Percentiles rank a stretch among this genome's conserved stretches.
Evolutionary conservation across 2,113 vertebrate species (phyloP).

Genomic region (Epinephelus fuscoguttatus): DNA sequence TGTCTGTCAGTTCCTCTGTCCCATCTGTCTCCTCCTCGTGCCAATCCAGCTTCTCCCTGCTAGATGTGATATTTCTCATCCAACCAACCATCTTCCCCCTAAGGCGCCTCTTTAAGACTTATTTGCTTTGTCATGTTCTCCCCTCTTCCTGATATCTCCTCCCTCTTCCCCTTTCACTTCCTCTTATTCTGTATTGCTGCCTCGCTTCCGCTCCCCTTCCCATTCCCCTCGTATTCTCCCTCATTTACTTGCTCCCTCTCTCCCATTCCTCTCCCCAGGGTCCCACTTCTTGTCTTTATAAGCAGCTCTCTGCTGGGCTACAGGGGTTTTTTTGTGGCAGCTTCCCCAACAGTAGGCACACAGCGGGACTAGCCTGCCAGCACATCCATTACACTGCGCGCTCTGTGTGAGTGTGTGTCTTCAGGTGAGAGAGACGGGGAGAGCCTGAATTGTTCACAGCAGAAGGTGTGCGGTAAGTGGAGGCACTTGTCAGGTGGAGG

Average conservation of each 20-base stretch:
- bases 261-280: background rate
- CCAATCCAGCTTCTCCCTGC: conserved; percentile 34
- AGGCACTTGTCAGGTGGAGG: conserved; percentile 32
- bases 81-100: conserved; percentile 19
- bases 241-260: background rate
- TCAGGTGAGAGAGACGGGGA: background rate
- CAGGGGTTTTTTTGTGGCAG: conserved; percentile 14
- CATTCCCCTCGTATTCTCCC: conserved; percentile 1
- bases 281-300: conserved; percentile 25
- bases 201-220: background rate
- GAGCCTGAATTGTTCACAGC: conserved; percentile 13
- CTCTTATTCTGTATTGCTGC: background rate
- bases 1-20: conserved; percentile 39
- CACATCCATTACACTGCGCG: conserved; percentile 52
- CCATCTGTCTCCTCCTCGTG: conserved; percentile 59
- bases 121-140: conserved; percentile 49
- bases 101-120: conserved; percentile 23
- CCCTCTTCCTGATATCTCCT: background rate
- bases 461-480: conserved; percentile 7
- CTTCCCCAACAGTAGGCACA: conserved; percentile 13
- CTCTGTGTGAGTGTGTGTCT: conserved; percentile 10
- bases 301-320: conserved; percentile 41
- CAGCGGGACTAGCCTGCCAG: conserved; percentile 38
- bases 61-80: conserved; percentile 34
- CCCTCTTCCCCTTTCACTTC: background rate